Evolutionary conservation across 2,113 vertebrate genomes (phyloP).

Genomic region (Ctenomys sociabilis): DNA sequence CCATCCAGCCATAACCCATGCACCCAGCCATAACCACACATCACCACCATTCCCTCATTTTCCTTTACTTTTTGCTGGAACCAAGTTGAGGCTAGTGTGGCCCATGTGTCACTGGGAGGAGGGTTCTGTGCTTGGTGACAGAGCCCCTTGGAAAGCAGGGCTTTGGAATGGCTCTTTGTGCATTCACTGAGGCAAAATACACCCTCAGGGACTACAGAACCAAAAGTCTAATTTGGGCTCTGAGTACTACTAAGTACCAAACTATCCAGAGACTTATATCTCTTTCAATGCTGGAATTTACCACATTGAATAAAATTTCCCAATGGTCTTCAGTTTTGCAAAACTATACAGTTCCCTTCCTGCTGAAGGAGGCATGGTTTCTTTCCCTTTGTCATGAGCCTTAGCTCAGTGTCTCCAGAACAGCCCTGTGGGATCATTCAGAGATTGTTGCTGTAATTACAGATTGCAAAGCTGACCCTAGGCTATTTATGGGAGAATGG

Average conservation of each 20-base stretch:
- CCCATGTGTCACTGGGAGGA: background rate
- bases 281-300: slow-evolving; percentile 38
- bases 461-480: background rate
- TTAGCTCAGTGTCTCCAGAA: background rate
- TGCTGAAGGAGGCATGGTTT: background rate
- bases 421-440: background rate
- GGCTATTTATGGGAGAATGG: background rate
- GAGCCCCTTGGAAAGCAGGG: background rate
- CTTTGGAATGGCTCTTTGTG: background rate
- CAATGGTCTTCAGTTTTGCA: background rate
- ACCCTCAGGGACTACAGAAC: background rate
- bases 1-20: background rate
- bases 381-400: background rate
- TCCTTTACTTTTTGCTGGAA: slow-evolving; percentile 20
- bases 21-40: background rate
- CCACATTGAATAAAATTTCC: background rate
- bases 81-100: background rate
- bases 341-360: background rate
- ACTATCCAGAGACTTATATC: slow-evolving; percentile 22
- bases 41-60: background rate
- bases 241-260: slow-evolving; percentile 33
- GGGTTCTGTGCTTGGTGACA: background rate
- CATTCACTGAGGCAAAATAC: slow-evolving; percentile 8
- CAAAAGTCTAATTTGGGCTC: slow-evolving; percentile 46
- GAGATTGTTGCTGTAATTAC: background rate